These are phyloP conservation scores for Eurois occulta DNA, from an alignment of 2,888 invertebrate genomes.

Conservation along the genomic window DNA sequence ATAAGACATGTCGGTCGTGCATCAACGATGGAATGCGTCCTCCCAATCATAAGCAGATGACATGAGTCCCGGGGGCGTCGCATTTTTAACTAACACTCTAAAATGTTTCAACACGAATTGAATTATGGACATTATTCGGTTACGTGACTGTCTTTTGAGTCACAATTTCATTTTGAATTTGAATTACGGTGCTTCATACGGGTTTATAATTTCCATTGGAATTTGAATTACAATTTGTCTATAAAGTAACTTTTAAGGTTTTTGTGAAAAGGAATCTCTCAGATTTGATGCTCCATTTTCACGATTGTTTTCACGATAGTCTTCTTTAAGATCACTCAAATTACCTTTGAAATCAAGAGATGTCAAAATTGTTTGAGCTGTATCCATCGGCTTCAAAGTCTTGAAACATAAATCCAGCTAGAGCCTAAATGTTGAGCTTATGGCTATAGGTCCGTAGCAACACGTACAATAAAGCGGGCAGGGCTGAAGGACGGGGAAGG, in stretches of 20 bases:
- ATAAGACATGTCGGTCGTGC: constrained; percentile 70
- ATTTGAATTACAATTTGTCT: constrained; percentile 19
- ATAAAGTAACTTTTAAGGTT: neutral
- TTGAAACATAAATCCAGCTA: constrained; percentile 18
- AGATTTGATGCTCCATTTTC: neutral
- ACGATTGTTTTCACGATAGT: neutral
- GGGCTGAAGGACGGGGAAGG: constrained; percentile 83
- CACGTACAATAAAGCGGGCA: constrained; percentile 69
- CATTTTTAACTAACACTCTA: constrained; percentile 75
- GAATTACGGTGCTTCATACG: constrained; percentile 20
- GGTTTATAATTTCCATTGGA: constrained; percentile 13
- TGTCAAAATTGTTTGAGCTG: neutral
- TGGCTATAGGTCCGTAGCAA: constrained; percentile 64
- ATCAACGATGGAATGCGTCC: constrained; percentile 81
- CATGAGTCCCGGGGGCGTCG: constrained; percentile 75
- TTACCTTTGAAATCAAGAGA: neutral
- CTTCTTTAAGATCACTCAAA: constrained; percentile 7
- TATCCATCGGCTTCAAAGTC: constrained; percentile 3
- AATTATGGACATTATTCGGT: constrained; percentile 71
- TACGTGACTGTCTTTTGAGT: constrained; percentile 56
- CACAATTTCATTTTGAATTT: constrained; percentile 46
- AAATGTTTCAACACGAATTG: constrained; percentile 70
- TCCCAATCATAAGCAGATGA: constrained; percentile 83
- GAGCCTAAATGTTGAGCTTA: constrained; percentile 51
- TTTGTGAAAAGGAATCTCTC: neutral